Evolutionary conservation across 2,113 vertebrate species (phyloP).

Genomic region (Prolemur simus): DNA sequence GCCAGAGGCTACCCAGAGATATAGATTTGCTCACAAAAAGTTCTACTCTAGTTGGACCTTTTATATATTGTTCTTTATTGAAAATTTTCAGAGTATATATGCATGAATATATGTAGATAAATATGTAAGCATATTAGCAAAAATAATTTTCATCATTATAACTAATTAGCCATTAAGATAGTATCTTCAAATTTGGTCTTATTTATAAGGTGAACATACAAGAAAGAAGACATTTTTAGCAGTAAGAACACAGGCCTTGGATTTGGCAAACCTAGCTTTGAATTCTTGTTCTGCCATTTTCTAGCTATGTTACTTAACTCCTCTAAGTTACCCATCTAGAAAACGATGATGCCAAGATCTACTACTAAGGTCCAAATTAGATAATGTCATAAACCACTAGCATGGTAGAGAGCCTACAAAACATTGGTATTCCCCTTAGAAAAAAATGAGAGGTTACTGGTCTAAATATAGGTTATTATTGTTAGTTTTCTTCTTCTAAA

Average conservation of each 20-base stretch:
- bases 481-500: not conserved
- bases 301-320: not conserved
- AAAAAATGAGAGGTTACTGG: not conserved
- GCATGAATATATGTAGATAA: not conserved
- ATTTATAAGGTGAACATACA: not conserved
- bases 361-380: not conserved
- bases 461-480: not conserved
- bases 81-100: not conserved
- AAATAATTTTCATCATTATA: not conserved
- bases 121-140: conserved; percentile 7
- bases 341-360: conserved; percentile 26
- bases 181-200: not conserved
- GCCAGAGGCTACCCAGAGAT: conserved; percentile 63
- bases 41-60: conserved; percentile 53
- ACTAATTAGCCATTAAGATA: conserved; percentile 4
- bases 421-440: not conserved
- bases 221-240: not conserved
- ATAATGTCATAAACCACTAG: not conserved
- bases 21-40: conserved; percentile 45
- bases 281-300: not conserved
- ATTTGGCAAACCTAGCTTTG: not conserved
- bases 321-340: conserved; percentile 31
- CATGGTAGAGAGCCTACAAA: not conserved
- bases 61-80: conserved; percentile 8
- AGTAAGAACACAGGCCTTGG: not conserved